Percentiles rank a stretch among this genome's conserved stretches.
phyloP scores from a whole-genome alignment of 2,888 invertebrate species.

The Copidosoma aretas region DNA sequence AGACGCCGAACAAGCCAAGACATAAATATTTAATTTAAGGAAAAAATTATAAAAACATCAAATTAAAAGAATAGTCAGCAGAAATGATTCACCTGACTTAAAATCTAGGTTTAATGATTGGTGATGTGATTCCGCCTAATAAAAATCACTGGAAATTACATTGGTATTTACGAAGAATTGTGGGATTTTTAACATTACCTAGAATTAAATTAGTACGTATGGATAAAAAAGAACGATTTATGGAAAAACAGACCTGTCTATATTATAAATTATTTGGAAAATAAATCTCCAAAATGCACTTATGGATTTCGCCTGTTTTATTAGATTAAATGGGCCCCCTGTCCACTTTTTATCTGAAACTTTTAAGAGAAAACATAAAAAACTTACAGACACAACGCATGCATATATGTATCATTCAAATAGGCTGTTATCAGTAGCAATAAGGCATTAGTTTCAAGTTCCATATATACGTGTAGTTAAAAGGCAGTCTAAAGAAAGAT shows the following conservation, averaged over 20 bases:
- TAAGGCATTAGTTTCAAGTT: background rate
- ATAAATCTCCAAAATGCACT: constrained; percentile 1
- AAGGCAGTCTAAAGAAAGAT: too few relatives aligned
- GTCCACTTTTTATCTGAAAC: background rate
- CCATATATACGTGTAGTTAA: background rate
- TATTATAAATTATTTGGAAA: constrained; percentile 4
- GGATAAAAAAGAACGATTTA: background rate
- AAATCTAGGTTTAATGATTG: background rate
- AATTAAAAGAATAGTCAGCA: background rate
- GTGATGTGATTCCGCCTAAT: background rate
- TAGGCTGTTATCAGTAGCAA: background rate
- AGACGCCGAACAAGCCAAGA: background rate
- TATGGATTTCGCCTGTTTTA: background rate
- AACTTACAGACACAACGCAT: background rate
- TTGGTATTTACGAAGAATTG: background rate
- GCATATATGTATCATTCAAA: background rate
- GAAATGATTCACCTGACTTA: background rate
- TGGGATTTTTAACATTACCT: background rate
- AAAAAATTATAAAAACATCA: background rate
- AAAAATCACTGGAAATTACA: background rate
- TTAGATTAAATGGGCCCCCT: background rate
- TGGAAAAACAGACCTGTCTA: background rate
- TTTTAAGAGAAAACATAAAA: background rate
- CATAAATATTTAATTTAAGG: too few relatives aligned
- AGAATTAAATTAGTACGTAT: background rate